Evolutionary conservation across 1,140 invertebrate species (phyloP).

Genomic region (Drosophila kurseongensis): DNA sequence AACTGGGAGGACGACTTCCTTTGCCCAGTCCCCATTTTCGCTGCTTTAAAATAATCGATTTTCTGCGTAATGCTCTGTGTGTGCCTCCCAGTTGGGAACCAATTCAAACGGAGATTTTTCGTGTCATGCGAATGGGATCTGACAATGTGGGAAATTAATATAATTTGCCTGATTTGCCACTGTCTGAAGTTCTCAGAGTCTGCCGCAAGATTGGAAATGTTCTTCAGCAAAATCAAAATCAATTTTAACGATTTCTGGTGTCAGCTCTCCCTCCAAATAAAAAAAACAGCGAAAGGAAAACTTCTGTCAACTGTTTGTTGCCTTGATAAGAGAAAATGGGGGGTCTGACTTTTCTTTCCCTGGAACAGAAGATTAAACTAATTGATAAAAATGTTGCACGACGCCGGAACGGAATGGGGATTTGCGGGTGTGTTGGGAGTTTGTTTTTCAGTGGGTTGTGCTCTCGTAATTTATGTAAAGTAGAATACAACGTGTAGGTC

Average conservation of each 20-base stretch:
- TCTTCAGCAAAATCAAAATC: conserved; percentile 72
- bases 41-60: conserved; percentile 79
- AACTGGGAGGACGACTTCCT: neutral
- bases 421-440: conserved; percentile 42
- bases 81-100: conserved; percentile 14
- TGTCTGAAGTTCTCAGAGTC: conserved; percentile 72
- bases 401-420: conserved; percentile 53
- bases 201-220: conserved; percentile 67
- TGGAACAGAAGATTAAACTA: conserved; percentile 77
- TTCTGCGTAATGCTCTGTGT: conserved; percentile 55
- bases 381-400: conserved; percentile 81
- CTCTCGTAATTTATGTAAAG: conserved; percentile 82
- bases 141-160: conserved; percentile 82
- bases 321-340: conserved; percentile 26
- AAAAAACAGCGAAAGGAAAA: conserved; percentile 14
- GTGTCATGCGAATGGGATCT: conserved; percentile 70
- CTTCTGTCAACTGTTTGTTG: conserved; percentile 63
- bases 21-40: neutral
- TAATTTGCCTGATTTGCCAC: conserved; percentile 79
- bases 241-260: conserved; percentile 73
- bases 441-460: conserved; percentile 44
- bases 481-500: conserved; percentile 75
- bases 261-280: conserved; percentile 10
- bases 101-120: conserved; percentile 53
- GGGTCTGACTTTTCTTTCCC: conserved; percentile 6